Evolutionary conservation across 1,140 invertebrate genomes (phyloP), one percentile per base, ranked within the genome.

Genomic region (Heliconius nattereri): DNA sequence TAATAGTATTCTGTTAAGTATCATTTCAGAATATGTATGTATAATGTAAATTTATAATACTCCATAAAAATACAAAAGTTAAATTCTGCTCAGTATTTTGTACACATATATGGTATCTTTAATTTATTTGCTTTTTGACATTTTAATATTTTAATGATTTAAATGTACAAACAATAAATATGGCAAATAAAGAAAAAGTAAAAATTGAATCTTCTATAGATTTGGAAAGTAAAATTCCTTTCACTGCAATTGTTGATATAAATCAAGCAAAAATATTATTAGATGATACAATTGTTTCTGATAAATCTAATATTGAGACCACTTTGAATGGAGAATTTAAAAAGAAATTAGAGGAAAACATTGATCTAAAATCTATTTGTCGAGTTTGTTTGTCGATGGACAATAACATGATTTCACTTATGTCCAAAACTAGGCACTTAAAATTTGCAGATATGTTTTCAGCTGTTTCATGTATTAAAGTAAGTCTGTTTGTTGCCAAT

Each of bases 301-400:
- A 60, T 23, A 60, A 60, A 23, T 11, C 54, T 9, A 60, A 60
- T 26, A 23, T 8, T 23, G 54, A 60, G 8, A 60, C 54, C 3
- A 9, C 54, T 23, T 23, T 7, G 8, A 60, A 23, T 23, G n/a
- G 60, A 13, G 26, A 73, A 57, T 45, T 37, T 32, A 73, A 77
- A 71, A 19, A 23, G 20, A 79, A 71, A 32, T 20, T 57, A 19
- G 45, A 26, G 23, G 71, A 45, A 49, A 9, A 37, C 20, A 49
- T 60, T 32, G 60, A 79, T 74, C 26, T 75, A 3, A 79, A 60
- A 73, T 74, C 35, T 72, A 29, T 90, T 32, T 92, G 91, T 71
- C 85, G 89, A 71, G 85, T 90, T 76, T 92, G 91, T 80, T 80
- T 92, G 49, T 73, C 71, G 19, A 71, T 76, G 16, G 78, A 85